A percentile compares a stretch with the other conserved stretches of the same genome.
Evolutionary conservation across 2,888 invertebrate species (phyloP).

Genomic region (Dryococelus australis): DNA sequence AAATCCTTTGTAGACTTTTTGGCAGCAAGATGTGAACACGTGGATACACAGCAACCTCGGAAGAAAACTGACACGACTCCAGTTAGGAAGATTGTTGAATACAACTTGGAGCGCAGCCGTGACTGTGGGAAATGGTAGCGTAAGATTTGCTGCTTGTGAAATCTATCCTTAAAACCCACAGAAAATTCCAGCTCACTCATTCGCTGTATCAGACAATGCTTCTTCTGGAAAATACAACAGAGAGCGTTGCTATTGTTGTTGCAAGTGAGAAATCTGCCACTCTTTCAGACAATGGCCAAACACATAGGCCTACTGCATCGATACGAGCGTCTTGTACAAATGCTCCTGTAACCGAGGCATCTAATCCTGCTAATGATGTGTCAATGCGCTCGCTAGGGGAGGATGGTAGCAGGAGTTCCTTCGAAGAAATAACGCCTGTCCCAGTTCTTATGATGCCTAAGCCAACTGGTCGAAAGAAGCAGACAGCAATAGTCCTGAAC

Average conservation of each 20-base stretch:
- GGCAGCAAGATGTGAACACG: no score
- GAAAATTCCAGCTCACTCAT: no score
- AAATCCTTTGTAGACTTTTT: no score
- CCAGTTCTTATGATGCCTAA: not conserved
- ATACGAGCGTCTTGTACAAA: not conserved
- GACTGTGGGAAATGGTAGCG: no score
- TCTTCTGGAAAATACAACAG: not conserved
- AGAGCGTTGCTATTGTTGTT: not conserved
- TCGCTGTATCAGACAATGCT: constrained; percentile 39
- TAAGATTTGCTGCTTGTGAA: no score
- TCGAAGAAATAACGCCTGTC: not conserved
- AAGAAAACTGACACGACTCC: no score
- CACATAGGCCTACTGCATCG: not conserved
- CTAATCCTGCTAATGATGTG: not conserved
- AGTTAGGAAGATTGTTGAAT: no score
- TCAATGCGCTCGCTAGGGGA: not conserved
- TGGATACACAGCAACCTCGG: no score
- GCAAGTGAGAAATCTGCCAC: constrained; percentile 33
- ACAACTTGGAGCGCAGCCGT: no score
- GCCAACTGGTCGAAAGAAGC: not conserved
- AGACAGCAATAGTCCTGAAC: not conserved
- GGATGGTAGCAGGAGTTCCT: not conserved
- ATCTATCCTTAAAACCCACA: no score
- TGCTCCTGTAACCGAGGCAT: not conserved
- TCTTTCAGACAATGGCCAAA: not conserved